Conservation (phyloP, 2,113 vertebrate species). For the Leptodactylus fuscus region DNA sequence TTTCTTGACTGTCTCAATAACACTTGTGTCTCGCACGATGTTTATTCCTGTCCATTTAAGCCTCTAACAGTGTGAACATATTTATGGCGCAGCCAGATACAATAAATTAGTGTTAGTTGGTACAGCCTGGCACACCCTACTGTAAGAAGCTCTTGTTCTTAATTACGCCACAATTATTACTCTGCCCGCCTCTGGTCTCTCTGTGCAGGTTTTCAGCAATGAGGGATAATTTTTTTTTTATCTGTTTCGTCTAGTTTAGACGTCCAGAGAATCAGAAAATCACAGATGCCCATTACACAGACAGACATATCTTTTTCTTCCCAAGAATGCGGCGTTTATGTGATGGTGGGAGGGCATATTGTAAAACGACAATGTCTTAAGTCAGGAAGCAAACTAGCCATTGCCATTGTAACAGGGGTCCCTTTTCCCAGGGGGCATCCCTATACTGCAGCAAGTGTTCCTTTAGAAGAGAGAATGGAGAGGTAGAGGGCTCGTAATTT, state of each 20-base stretch:
- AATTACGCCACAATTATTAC: constrained; percentile 16
- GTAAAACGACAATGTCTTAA: constrained; percentile 63
- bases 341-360: constrained; percentile 31
- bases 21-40: constrained; percentile 58
- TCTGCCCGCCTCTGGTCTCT: background rate
- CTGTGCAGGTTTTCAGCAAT: background rate
- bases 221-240: background rate
- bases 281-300: constrained; percentile 26
- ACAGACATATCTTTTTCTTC: constrained; percentile 16
- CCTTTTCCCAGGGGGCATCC: constrained; percentile 66
- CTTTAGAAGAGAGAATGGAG: constrained; percentile 63
- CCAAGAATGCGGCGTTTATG: background rate
- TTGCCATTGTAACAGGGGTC: constrained; percentile 59
- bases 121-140: constrained; percentile 28
- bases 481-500: constrained; percentile 65
- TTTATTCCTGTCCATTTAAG: constrained; percentile 60
- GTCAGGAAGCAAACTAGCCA: constrained; percentile 66
- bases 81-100: constrained; percentile 57
- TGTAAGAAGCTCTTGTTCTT: constrained; percentile 9
- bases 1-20: constrained; percentile 60
- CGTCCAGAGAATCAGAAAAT: background rate
- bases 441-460: constrained; percentile 60
- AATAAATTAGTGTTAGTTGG: constrained; percentile 59
- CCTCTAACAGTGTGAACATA: constrained; percentile 57
- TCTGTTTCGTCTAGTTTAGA: constrained; percentile 1